Evolutionary conservation across 2,113 vertebrate species (phyloP).

Genomic region (Cynopterus brachyotis): DNA sequence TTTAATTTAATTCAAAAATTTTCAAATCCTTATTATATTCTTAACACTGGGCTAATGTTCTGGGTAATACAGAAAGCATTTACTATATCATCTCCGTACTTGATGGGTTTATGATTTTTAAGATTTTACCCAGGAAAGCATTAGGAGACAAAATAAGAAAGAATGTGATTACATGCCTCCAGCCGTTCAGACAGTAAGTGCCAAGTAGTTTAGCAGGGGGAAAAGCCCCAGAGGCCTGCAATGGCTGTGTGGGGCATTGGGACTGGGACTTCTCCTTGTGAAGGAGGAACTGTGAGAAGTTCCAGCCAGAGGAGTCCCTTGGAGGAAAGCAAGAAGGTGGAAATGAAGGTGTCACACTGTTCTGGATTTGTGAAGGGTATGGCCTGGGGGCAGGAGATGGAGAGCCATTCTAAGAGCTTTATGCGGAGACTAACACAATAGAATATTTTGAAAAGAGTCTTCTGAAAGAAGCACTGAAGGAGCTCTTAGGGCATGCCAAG

Average conservation of each 20-base stretch:
- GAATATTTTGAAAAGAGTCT: background rate
- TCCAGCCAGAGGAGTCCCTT: background rate
- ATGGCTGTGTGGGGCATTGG: rapidly evolving
- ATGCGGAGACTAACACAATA: background rate
- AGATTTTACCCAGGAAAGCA: background rate
- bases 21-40: background rate
- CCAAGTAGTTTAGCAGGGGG: background rate
- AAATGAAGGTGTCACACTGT: background rate
- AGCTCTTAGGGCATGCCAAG: background rate
- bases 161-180: background rate
- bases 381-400: background rate
- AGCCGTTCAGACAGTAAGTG: background rate
- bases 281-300: background rate
- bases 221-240: background rate
- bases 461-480: background rate
- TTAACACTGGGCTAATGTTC: background rate
- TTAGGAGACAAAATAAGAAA: background rate
- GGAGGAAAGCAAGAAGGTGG: background rate
- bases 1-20: background rate
- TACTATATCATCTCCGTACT: background rate
- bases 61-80: background rate
- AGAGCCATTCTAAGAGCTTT: background rate
- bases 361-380: background rate
- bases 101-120: background rate
- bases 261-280: background rate